Base-by-base conservation (phyloP, 1,140 invertebrate species). In the Magallana ariakensis region DNA sequence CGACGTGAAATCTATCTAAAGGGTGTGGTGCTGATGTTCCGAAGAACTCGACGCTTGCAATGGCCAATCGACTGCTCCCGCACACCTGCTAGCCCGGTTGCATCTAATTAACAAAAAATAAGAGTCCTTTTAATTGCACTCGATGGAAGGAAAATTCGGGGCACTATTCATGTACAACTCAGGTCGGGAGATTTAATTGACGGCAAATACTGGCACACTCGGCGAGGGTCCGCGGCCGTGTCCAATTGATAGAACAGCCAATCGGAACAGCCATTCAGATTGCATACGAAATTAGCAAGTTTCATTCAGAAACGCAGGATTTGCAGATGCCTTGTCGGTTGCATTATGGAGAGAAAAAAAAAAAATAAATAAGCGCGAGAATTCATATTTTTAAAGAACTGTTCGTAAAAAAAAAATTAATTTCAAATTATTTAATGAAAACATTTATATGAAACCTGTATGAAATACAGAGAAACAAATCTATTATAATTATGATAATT, bases 251-350 rank as follows among this genome's bases (percentile, higher is more conserved):
- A 87, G 88, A 87, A 75, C 81, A 87, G 85, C 84, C 58, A 60
- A 86, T 83, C 53, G 80, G 80, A 81, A 85, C 85, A 75, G 82
- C 75, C 84, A 75, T 53, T 89, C 70, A 80, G 57, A 88, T 85
- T 90, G 89, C 89, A 91, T 91, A 90, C 85, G 85, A 91, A 91
- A 91, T 91, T 88, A 92, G 89, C 89, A 87, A 89, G 90, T 90
- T 86, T 89, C 87, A 88, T 88, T 88, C 85, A 88, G 80, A 81
- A 81, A 81, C 15, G 46, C 46, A 81, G 10, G 33, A 46, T 80
- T 33, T 15, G 15, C 7, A 80, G 15, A 19, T 19, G 60, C 15
- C 8, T 15, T 5, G 33, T 46, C 33, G 33, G 33, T 46, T 46
- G 33, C 33, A 46, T 46, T 46, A 46, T 46, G 33, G 33, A 46